Percentiles rank a stretch among this genome's conserved stretches.
These are phyloP conservation scores for Epicauta chinensis DNA, from an alignment of 1,140 invertebrate species.

Conservation along the genomic window DNA sequence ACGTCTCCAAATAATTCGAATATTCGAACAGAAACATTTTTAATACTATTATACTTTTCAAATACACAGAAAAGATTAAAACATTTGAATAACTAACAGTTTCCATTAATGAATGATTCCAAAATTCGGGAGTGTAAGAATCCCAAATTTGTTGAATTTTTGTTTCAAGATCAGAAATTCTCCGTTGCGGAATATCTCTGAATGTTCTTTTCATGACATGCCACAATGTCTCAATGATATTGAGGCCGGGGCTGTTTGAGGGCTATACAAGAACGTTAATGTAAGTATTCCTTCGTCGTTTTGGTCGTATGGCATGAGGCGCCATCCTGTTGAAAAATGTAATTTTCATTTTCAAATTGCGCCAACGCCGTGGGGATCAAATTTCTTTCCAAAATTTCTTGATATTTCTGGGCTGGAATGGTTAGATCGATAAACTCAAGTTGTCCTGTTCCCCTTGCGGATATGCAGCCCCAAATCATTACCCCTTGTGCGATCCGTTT, in stretches of 20 bases:
- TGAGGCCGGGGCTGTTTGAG: conserved; percentile 24
- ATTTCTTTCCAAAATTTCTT: conserved; percentile 22
- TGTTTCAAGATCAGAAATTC: too few species aligned
- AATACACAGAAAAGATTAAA: too few species aligned
- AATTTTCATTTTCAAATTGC: too few species aligned
- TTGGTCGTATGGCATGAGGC: conserved; percentile 13
- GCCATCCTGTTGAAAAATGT: too few species aligned
- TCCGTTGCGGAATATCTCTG: conserved; percentile 2
- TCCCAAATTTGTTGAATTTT: too few species aligned
- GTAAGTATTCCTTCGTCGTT: conserved; percentile 24
- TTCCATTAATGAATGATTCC: too few species aligned
- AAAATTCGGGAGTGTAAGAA: too few species aligned
- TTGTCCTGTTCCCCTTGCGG: conserved; percentile 9
- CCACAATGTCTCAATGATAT: conserved; percentile 24
- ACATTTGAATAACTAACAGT: too few species aligned
- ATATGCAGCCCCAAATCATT: conserved; percentile 21
- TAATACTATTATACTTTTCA: too few species aligned
- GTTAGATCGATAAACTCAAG: conserved; percentile 16
- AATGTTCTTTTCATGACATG: conserved; percentile 22
- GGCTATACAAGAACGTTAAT: conserved; percentile 17
- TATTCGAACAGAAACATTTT: too few species aligned
- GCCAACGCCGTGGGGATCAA: too few species aligned
- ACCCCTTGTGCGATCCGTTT: conserved; percentile 19
- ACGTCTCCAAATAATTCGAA: too few species aligned
- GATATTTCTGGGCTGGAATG: conserved; percentile 25